Conservation (phyloP, 2,888 invertebrate species). For the Acanthosepion pharaonis region DNA sequence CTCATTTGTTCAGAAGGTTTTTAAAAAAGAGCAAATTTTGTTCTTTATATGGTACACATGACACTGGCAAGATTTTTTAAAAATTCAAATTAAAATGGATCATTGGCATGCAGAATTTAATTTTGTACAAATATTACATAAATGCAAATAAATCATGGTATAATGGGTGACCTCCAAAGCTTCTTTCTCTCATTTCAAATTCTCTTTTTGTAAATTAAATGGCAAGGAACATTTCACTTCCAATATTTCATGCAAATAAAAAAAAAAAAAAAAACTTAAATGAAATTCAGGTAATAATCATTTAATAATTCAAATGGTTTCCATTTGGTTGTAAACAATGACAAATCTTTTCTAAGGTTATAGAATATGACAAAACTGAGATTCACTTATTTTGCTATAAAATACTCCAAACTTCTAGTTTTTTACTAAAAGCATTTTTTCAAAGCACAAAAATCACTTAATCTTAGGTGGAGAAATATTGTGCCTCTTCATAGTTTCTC, state of each 20-base stretch:
- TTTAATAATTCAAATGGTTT: not conserved
- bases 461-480: conserved; percentile 12
- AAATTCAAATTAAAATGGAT: not conserved
- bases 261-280: not conserved
- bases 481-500: conserved; percentile 9
- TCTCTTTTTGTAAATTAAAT: conserved; percentile 16
- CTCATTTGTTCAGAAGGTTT: not conserved
- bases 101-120: not conserved
- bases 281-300: not conserved
- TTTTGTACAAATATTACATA: not conserved
- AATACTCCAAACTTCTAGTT: conserved; percentile 17
- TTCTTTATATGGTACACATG: not conserved
- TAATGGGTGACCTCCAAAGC: not conserved
- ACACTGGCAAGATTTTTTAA: not conserved
- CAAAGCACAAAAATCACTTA: not conserved
- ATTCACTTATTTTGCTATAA: conserved; percentile 21
- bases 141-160: not conserved
- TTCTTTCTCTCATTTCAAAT: conserved; percentile 20
- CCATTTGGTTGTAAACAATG: not conserved
- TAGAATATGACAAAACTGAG: not conserved
- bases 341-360: not conserved
- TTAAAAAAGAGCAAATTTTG: not conserved
- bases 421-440: conserved; percentile 24
- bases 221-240: conserved; percentile 23
- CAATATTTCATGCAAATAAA: not conserved